Base-by-base conservation (phyloP, 2,888 invertebrate species). In the Sarcophaga subvicina region DNA sequence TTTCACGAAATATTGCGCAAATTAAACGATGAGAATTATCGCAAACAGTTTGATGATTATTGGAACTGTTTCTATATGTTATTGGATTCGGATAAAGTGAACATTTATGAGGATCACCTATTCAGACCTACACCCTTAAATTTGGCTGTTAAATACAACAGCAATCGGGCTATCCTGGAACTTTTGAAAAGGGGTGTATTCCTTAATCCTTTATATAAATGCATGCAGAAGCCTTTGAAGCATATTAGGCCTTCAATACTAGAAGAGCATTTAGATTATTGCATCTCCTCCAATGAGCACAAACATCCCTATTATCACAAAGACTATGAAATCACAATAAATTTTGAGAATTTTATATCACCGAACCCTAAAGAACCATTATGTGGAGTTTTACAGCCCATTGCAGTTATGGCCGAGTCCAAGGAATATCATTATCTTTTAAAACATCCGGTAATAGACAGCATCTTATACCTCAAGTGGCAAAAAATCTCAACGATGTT, bases 391-490 rank as follows among this genome's bases (percentile, higher is more conserved):
- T 96, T 96, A 90, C 95, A 96, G 86, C 96, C 96, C n/a, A 94
- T 97, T 71, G 93, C 95, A 14, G 96, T 95, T 90, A 96, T 97
- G 93, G 96, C 96, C 73, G 94, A 95, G 89, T 95, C 96, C 64
- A 94, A 95, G 87, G 96, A 96, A 82, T 93, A 97, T 84, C 95
- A 95, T 47, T 95, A 96, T 85, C 93, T 97, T 49, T 92, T 97
- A 25, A 96, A 95, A 89, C 97, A 97, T 93, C 97, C 97, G 0
- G 94, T 97, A 0, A 95, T 97, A 73, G 96, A 96, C 1, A 97
- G 97, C 89, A 97, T 97, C 90, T 93, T 97, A 6, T 96, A 96
- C 89, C 94, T 97, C 82, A 97, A 97, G 92, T 97, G 97, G 97
- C 95, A 96, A 91, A 94, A 96, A 88, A 95, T 97, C 88, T 95